These are phyloP conservation scores for Diadromus collaris DNA, from an alignment of 2,888 invertebrate species.

Conservation along the genomic window DNA sequence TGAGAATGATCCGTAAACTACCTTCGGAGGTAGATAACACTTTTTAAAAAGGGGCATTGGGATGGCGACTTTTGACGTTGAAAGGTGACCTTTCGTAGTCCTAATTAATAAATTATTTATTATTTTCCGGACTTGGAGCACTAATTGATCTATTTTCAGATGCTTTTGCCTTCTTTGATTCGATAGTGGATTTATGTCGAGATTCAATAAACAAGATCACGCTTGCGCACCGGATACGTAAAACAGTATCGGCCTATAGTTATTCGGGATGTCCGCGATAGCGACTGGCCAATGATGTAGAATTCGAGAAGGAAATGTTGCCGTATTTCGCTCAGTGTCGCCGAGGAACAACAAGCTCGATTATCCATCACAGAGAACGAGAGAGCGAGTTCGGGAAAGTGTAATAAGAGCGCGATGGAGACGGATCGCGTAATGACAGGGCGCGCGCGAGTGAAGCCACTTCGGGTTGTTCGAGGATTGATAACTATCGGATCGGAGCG, in stretches of 20 bases:
- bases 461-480: slow-evolving; percentile 69
- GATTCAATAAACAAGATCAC: no score
- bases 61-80: not conserved
- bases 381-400: slow-evolving; percentile 19
- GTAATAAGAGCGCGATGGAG: slow-evolving; percentile 32
- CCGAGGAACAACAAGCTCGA: not conserved
- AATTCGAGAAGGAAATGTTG: not conserved
- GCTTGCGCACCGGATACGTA: not conserved
- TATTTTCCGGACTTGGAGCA: no score
- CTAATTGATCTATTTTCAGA: not conserved
- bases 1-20: not conserved
- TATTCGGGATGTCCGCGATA: not conserved
- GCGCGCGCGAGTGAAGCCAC: slow-evolving; percentile 62
- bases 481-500: slow-evolving; percentile 75
- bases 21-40: not conserved
- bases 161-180: not conserved
- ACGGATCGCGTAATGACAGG: slow-evolving; percentile 71
- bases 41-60: not conserved
- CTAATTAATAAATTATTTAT: not conserved
- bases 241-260: not conserved
- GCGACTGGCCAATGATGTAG: slow-evolving; percentile 10
- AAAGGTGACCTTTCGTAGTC: not conserved
- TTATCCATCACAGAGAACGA: slow-evolving; percentile 12
- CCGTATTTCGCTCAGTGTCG: slow-evolving; percentile 5
- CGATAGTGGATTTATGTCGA: not conserved